These are phyloP conservation scores for Morone chrysops DNA, from an alignment of 2,113 vertebrate species.

Conservation along the genomic window DNA sequence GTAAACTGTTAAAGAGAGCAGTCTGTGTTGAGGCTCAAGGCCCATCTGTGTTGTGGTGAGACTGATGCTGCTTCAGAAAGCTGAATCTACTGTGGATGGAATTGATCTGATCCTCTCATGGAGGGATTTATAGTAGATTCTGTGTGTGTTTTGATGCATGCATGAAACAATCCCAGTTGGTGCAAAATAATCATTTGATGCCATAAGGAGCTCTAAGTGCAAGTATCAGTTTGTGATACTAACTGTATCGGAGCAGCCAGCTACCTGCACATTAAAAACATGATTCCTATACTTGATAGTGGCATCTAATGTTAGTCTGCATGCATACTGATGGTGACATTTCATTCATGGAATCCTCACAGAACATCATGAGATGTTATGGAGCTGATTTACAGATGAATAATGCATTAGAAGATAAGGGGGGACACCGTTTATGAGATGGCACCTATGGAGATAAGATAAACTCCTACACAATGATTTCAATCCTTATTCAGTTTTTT, in stretches of 20 bases:
- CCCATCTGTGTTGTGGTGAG: slow-evolving; percentile 33
- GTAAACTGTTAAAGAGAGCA: slow-evolving; percentile 59
- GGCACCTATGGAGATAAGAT: slow-evolving; percentile 29
- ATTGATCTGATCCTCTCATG: background rate
- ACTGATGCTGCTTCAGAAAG: slow-evolving; percentile 15
- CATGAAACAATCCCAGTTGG: slow-evolving; percentile 20
- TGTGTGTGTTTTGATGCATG: slow-evolving; percentile 16
- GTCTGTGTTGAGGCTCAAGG: slow-evolving; percentile 35
- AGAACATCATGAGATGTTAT: slow-evolving; percentile 30
- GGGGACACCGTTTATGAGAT: slow-evolving; percentile 15
- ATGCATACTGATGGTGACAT: slow-evolving; percentile 57
- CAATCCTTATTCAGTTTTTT: background rate
- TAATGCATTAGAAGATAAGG: slow-evolving; percentile 54
- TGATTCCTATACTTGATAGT: slow-evolving; percentile 23
- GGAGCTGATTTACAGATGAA: slow-evolving; percentile 53
- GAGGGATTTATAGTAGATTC: background rate
- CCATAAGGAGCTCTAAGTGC: slow-evolving; percentile 18
- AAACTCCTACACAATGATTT: slow-evolving; percentile 7
- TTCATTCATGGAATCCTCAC: slow-evolving; percentile 44
- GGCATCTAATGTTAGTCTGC: slow-evolving; percentile 30
- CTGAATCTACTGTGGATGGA: slow-evolving; percentile 6
- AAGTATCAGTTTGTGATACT: slow-evolving; percentile 42
- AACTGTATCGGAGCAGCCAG: slow-evolving; percentile 37
- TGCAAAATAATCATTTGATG: slow-evolving; percentile 29
- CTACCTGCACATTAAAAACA: slow-evolving; percentile 37